Percentiles rank a stretch among this genome's conserved stretches.
phyloP scores from a whole-genome alignment of 37 sponge, comb jelly and placozoan species.

The Dysidea cf. avara region DNA sequence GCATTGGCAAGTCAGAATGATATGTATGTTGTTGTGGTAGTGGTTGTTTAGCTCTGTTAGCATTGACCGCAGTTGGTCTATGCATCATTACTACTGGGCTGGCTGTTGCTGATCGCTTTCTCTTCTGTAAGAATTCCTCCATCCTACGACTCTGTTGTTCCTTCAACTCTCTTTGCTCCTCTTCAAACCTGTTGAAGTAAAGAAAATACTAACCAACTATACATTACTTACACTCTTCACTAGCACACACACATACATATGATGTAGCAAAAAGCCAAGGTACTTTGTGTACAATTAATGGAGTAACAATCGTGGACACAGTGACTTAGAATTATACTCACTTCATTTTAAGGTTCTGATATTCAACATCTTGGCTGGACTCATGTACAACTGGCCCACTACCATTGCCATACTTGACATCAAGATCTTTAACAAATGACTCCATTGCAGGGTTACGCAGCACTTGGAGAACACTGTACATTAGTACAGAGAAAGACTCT shows the following conservation, averaged over 20 bases:
- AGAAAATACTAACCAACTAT: not conserved
- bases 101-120: not conserved
- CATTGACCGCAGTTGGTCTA: too few relatives aligned
- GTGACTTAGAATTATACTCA: too few relatives aligned
- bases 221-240: not conserved
- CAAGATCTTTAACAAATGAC: conserved; percentile 6
- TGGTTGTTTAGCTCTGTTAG: too few relatives aligned
- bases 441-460: conserved; percentile 20
- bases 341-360: too few relatives aligned
- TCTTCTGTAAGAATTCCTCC: not conserved
- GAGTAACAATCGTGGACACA: too few relatives aligned
- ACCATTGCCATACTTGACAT: not conserved
- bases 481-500: too few relatives aligned
- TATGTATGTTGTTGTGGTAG: too few relatives aligned
- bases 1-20: too few relatives aligned
- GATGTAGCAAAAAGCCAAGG: not conserved
- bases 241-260: not conserved
- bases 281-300: too few relatives aligned
- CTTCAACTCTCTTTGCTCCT: conserved; percentile 19
- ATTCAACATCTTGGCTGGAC: too few relatives aligned
- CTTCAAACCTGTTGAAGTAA: conserved; percentile 28
- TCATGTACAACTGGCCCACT: too few relatives aligned
- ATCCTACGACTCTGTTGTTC: not conserved
- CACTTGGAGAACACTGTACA: conserved; percentile 28
- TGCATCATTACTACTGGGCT: too few relatives aligned